Conservation (phyloP, 1,140 invertebrate genomes). For the Rhopalosiphum maidis region DNA sequence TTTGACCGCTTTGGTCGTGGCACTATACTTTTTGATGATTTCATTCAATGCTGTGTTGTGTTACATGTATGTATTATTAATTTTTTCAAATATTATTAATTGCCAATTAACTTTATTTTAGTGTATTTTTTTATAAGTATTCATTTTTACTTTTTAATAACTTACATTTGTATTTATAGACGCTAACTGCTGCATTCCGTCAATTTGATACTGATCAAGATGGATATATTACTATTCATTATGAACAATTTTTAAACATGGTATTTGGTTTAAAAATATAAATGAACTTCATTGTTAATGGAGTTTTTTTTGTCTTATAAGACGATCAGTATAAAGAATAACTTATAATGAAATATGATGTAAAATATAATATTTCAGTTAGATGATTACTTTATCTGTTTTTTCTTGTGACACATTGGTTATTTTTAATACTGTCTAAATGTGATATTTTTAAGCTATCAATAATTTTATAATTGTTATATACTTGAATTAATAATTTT, state of each 20-base stretch:
- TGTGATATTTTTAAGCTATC: conserved; percentile 28
- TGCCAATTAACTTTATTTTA: neutral
- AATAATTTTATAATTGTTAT: conserved; percentile 11
- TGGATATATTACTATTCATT: conserved; percentile 94
- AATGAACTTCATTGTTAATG: neutral
- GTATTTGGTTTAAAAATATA: conserved; percentile 85
- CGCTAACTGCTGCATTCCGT: conserved; percentile 86
- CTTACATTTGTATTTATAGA: conserved; percentile 70
- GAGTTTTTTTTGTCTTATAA: neutral
- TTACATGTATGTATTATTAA: conserved; percentile 81
- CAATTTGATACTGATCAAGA: conserved; percentile 92
- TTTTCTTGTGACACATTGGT: neutral
- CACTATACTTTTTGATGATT: conserved; percentile 96
- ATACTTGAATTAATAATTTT: neutral
- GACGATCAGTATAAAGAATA: neutral
- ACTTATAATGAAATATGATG: neutral
- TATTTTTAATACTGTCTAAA: neutral
- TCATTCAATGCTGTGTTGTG: conserved; percentile 95
- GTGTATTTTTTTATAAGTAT: neutral
- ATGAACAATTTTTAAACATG: conserved; percentile 96
- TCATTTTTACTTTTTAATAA: neutral
- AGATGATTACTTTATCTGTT: neutral
- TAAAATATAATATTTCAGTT: neutral
- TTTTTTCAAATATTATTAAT: neutral
- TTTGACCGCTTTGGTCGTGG: conserved; percentile 92